Percentiles rank a stretch among this genome's conserved stretches.
Evolutionary conservation across 2,113 vertebrate genomes (phyloP).

Genomic region (Cyanoderma ruficeps): DNA sequence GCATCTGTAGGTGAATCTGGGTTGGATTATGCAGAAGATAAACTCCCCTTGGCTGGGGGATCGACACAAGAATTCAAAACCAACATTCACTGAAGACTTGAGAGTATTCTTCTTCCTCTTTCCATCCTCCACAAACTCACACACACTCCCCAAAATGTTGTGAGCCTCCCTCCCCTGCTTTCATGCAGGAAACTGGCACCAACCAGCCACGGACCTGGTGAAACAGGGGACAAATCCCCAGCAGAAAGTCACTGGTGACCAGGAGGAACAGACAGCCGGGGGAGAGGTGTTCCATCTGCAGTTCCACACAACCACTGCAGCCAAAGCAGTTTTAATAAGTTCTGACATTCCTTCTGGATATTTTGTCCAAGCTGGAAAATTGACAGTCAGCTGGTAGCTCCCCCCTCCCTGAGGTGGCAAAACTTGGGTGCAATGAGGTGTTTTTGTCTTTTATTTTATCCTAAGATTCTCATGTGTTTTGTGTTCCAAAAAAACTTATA

Average conservation of each 20-base stretch:
- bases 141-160: background rate
- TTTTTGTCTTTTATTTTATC: background rate
- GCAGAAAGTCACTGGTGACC: background rate
- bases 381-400: background rate
- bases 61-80: background rate
- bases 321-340: background rate
- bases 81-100: background rate
- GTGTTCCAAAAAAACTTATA: background rate
- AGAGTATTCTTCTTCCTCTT: background rate
- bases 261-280: background rate
- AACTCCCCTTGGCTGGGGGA: background rate
- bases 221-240: background rate
- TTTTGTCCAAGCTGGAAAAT: background rate
- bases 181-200: background rate
- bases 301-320: background rate
- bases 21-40: background rate
- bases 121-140: background rate
- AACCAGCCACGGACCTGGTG: fast-evolving
- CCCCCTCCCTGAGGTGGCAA: background rate
- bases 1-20: conserved; percentile 13
- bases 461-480: background rate
- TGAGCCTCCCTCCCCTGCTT: background rate
- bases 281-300: background rate
- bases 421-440: background rate
- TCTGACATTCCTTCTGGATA: background rate